Evolutionary conservation across 2,113 vertebrate genomes (phyloP).

Genomic region (Nansenia antarctica): DNA sequence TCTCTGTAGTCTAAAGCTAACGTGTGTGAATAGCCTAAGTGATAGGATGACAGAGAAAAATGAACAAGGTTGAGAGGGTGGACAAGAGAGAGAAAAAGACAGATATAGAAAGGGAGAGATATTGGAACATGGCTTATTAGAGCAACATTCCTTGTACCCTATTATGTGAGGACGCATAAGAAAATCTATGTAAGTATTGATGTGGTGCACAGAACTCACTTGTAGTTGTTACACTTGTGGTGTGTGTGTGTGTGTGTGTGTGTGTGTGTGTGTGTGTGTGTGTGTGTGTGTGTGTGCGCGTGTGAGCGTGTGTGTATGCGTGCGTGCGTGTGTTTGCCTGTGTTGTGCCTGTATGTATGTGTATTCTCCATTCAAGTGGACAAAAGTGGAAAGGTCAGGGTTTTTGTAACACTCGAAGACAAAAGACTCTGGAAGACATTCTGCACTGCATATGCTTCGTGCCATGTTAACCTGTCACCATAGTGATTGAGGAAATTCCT

Average conservation of each 20-base stretch:
- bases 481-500: background rate
- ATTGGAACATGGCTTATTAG: slow-evolving; percentile 38
- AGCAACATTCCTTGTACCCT: slow-evolving; percentile 56
- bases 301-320: background rate
- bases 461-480: slow-evolving; percentile 2
- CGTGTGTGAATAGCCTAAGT: slow-evolving; percentile 38
- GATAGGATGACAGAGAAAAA: slow-evolving; percentile 45
- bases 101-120: slow-evolving; percentile 18
- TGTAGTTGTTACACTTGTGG: slow-evolving; percentile 37
- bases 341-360: background rate
- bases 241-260: background rate
- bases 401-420: background rate
- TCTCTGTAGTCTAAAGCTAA: slow-evolving; percentile 19
- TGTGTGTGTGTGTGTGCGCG: too few relatives aligned
- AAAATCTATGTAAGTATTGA: slow-evolving; percentile 63
- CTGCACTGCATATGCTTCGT: background rate
- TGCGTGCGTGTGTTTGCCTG: background rate
- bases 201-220: slow-evolving; percentile 47
- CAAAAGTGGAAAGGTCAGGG: background rate
- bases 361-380: background rate
- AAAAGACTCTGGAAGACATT: background rate
- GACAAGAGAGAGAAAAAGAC: slow-evolving; percentile 9
- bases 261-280: background rate
- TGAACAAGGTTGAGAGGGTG: background rate
- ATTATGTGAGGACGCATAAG: slow-evolving; percentile 48